Conservation (phyloP, 1,140 invertebrate genomes). For the Drosophila sulfurigaster region DNA sequence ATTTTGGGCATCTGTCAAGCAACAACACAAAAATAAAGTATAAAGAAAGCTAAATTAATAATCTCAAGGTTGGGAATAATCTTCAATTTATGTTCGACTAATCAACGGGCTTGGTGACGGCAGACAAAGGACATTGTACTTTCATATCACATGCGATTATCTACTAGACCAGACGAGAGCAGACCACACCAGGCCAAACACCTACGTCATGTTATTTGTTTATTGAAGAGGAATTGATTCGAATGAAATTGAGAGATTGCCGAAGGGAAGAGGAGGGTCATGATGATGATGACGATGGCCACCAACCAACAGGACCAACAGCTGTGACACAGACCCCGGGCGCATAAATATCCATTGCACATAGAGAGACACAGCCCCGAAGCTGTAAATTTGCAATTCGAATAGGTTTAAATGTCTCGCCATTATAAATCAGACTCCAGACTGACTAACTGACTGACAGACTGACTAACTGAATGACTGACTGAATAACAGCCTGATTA, state of each 20-base stretch:
- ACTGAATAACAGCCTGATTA: slow-evolving; percentile 8
- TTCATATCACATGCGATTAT: slow-evolving; percentile 5
- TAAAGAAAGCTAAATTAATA: not conserved
- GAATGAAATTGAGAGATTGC: slow-evolving; percentile 33
- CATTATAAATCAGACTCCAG: slow-evolving; percentile 58
- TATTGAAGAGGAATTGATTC: slow-evolving; percentile 68
- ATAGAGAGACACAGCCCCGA: slow-evolving; percentile 14
- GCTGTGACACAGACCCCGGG: slow-evolving; percentile 34
- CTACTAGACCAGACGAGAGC: slow-evolving; percentile 5
- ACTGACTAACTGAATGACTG: slow-evolving; percentile 7
- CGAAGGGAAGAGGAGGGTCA: slow-evolving; percentile 22
- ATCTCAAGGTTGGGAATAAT: not conserved
- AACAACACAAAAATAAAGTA: not conserved
- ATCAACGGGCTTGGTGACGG: not conserved
- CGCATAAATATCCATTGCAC: slow-evolving; percentile 52
- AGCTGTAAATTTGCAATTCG: slow-evolving; percentile 65
- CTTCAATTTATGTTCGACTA: slow-evolving; percentile 1
- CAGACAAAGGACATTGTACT: slow-evolving; percentile 22
- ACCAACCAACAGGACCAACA: slow-evolving; percentile 28
- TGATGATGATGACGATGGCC: not conserved
- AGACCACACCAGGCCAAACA: slow-evolving; percentile 30
- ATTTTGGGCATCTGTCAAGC: not conserved
- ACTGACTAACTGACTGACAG: slow-evolving; percentile 5
- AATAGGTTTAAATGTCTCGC: slow-evolving; percentile 57
- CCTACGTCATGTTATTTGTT: slow-evolving; percentile 60